These are phyloP conservation scores for Prunella strophiata DNA, from an alignment of 2,797 vertebrate species.

Conservation along the genomic window DNA sequence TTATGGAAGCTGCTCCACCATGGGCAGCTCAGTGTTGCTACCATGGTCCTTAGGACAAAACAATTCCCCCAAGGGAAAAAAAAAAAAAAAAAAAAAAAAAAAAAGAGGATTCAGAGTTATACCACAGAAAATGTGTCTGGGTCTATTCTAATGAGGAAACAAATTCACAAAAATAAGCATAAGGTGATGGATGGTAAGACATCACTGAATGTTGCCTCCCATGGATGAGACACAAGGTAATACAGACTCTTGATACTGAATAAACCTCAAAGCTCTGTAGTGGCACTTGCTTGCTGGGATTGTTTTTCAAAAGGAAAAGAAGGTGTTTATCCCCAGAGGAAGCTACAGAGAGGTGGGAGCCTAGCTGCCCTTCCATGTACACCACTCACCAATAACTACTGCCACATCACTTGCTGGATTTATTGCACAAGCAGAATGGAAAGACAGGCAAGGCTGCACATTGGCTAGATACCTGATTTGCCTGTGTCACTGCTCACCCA, in stretches of 20 bases:
- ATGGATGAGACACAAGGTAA: background rate
- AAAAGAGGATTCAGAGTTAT: background rate
- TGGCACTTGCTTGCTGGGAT: background rate
- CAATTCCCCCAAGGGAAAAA: background rate
- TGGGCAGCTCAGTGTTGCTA: background rate
- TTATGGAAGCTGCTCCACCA: background rate
- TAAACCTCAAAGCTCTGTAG: background rate
- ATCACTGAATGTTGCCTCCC: background rate
- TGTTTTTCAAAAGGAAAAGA: background rate
- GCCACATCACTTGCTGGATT: fast-evolving
- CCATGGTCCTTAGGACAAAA: background rate
- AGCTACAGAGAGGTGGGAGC: background rate
- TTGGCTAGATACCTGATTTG: background rate
- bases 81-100: background rate
- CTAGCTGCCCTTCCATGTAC: background rate
- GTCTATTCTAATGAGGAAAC: background rate
- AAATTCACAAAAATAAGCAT: background rate
- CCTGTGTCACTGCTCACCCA: background rate
- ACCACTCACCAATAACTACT: background rate
- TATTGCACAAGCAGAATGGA: background rate
- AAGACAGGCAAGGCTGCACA: background rate
- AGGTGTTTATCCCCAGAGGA: background rate
- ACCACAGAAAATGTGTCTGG: background rate
- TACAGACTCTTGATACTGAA: background rate
- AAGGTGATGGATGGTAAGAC: background rate